A percentile compares a stretch with the other conserved stretches of the same genome.
These are phyloP conservation scores for Pteria penguin DNA, from an alignment of 2,888 invertebrate genomes.

Conservation along the genomic window DNA sequence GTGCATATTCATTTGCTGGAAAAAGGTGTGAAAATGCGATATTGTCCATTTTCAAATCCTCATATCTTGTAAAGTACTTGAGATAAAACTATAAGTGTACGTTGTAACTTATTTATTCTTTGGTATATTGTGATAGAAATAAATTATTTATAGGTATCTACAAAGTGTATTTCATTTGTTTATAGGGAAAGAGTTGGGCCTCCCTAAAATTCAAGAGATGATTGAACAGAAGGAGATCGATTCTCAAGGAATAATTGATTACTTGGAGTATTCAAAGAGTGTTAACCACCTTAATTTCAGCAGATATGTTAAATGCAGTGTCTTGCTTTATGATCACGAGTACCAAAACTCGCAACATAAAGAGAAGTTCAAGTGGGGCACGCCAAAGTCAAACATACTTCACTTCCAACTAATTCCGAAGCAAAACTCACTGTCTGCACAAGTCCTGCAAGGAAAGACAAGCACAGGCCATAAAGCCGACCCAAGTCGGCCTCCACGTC, in stretches of 20 bases:
- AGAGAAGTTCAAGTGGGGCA: conserved; percentile 26
- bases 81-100: too few species aligned
- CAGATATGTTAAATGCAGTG: conserved; percentile 27
- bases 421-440: neutral
- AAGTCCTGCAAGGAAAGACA: neutral
- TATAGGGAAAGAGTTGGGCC: too few species aligned
- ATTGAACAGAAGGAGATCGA: conserved; percentile 5
- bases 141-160: too few species aligned
- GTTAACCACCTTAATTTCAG: conserved; percentile 16
- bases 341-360: conserved; percentile 22
- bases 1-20: too few species aligned
- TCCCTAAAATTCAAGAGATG: conserved; percentile 30
- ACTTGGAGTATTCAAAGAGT: conserved; percentile 23
- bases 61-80: too few species aligned
- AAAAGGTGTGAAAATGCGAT: too few species aligned
- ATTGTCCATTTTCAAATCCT: too few species aligned
- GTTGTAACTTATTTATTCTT: too few species aligned
- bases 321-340: conserved; percentile 35
- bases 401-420: conserved; percentile 35
- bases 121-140: too few species aligned
- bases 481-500: neutral
- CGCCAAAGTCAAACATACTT: neutral
- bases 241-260: conserved; percentile 14
- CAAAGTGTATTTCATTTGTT: too few species aligned
- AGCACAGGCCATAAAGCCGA: too few species aligned